Conservation (phyloP, 2,888 invertebrate species). For the Deilephila elpenor region DNA sequence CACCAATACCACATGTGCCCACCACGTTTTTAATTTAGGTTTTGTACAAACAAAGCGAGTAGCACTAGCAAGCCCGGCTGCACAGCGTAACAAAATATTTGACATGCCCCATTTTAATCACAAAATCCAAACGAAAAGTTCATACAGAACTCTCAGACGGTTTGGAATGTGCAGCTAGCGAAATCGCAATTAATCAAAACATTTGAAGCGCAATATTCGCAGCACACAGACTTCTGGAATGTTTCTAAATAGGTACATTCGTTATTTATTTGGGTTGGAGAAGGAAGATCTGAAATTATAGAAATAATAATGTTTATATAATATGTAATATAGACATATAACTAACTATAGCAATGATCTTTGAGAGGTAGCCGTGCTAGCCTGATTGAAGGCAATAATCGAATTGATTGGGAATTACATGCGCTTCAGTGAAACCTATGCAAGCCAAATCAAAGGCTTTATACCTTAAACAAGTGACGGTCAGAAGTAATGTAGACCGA, state of each 20-base stretch:
- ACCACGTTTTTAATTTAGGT: constrained; percentile 23
- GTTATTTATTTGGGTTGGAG: background rate
- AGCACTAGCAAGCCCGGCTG: background rate
- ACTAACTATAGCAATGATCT: too few relatives aligned
- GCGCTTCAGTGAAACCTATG: too few relatives aligned
- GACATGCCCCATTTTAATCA: constrained; percentile 30
- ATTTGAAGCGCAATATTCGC: constrained; percentile 33
- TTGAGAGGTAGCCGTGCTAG: too few relatives aligned
- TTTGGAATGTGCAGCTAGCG: constrained; percentile 3
- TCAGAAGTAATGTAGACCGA: too few relatives aligned
- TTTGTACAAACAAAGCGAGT: constrained; percentile 16
- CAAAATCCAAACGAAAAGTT: constrained; percentile 25
- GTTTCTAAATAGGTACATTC: background rate
- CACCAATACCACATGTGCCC: constrained; percentile 16
- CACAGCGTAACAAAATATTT: constrained; percentile 36
- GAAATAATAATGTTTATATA: background rate
- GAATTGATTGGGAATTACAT: too few relatives aligned
- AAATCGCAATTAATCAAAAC: constrained; percentile 39
- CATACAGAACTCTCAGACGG: constrained; percentile 34
- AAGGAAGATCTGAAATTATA: background rate
- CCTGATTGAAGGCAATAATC: too few relatives aligned
- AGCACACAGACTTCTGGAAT: background rate
- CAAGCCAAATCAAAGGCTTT: too few relatives aligned
- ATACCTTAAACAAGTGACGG: too few relatives aligned
- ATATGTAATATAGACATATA: too few relatives aligned